These are phyloP conservation scores for Ptychobarbus kaznakovi DNA, from an alignment of 2,797 vertebrate genomes.

Conservation along the genomic window DNA sequence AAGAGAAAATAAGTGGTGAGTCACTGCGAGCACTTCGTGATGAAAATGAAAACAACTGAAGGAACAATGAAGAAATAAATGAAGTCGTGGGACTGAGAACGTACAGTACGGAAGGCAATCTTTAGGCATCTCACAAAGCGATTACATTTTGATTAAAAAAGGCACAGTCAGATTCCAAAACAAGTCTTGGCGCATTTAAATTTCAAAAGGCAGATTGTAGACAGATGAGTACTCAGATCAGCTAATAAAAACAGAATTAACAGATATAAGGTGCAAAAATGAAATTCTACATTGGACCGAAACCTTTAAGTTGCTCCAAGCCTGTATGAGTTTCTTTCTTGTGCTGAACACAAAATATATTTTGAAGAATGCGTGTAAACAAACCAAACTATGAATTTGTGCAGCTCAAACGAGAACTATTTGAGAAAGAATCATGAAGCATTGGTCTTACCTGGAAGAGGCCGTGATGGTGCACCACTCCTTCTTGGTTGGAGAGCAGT, in stretches of 20 bases:
- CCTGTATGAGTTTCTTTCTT: not conserved
- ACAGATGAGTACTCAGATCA: not conserved
- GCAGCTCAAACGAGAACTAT: not conserved
- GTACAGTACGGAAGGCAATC: not conserved
- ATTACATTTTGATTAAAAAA: not conserved
- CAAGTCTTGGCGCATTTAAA: not conserved
- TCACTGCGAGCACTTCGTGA: slow-evolving; percentile 50
- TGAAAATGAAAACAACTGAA: slow-evolving; percentile 58
- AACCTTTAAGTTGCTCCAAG: not conserved
- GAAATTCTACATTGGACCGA: not conserved
- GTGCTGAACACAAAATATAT: not conserved
- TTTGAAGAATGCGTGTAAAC: not conserved
- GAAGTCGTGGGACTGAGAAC: not conserved
- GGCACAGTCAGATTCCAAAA: not conserved
- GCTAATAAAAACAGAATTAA: not conserved
- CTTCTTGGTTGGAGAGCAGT: slow-evolving; percentile 95
- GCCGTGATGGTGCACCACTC: slow-evolving; percentile 97
- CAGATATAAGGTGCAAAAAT: not conserved
- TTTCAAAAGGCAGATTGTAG: not conserved
- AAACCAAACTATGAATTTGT: not conserved
- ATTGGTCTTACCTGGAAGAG: slow-evolving; percentile 93
- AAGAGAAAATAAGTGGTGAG: slow-evolving; percentile 64
- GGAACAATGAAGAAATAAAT: slow-evolving; percentile 33
- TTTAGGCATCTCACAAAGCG: slow-evolving; percentile 1
- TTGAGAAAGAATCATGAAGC: not conserved